Conservation (phyloP, 1,140 invertebrate genomes). For the Drosophila nasuta region DNA sequence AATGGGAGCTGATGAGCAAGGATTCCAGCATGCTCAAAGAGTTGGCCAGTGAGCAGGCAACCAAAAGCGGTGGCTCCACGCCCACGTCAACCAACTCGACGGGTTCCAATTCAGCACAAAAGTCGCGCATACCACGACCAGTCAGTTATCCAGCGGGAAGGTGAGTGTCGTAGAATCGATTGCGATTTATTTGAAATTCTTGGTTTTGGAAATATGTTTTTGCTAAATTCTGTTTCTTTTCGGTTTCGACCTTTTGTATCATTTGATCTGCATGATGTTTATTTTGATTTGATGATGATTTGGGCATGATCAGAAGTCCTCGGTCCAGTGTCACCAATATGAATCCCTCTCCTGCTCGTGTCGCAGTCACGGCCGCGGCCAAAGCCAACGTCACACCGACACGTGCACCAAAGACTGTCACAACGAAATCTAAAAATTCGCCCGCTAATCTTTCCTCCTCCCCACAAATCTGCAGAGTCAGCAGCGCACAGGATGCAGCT, state of each 20-base stretch:
- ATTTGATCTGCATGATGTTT: constrained; percentile 62
- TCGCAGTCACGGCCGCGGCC: background rate
- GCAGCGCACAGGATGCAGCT: constrained; percentile 58
- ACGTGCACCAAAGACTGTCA: constrained; percentile 63
- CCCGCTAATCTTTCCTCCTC: constrained; percentile 67
- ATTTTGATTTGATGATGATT: constrained; percentile 6
- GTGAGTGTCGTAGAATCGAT: constrained; percentile 62
- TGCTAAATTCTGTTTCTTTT: constrained; percentile 53
- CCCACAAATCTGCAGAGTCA: constrained; percentile 74
- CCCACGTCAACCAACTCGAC: constrained; percentile 83
- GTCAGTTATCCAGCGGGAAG: constrained; percentile 87
- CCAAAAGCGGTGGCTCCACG: constrained; percentile 82
- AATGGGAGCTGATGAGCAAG: constrained; percentile 92
- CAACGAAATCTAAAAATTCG: constrained; percentile 54
- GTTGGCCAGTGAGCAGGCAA: constrained; percentile 85
- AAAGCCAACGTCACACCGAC: constrained; percentile 12
- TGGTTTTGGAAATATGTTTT: constrained; percentile 35
- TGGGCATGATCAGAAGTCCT: constrained; percentile 53
- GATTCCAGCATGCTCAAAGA: constrained; percentile 84
- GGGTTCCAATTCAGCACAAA: constrained; percentile 76
- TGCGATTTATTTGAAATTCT: constrained; percentile 16
- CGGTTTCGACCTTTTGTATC: constrained; percentile 50
- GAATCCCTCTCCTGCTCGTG: constrained; percentile 23
- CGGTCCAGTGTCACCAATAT: constrained; percentile 43
- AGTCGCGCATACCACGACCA: constrained; percentile 90